These are phyloP conservation scores for Hypotaenidia philippensis DNA, from an alignment of 2,797 vertebrate genomes.

Conservation along the genomic window DNA sequence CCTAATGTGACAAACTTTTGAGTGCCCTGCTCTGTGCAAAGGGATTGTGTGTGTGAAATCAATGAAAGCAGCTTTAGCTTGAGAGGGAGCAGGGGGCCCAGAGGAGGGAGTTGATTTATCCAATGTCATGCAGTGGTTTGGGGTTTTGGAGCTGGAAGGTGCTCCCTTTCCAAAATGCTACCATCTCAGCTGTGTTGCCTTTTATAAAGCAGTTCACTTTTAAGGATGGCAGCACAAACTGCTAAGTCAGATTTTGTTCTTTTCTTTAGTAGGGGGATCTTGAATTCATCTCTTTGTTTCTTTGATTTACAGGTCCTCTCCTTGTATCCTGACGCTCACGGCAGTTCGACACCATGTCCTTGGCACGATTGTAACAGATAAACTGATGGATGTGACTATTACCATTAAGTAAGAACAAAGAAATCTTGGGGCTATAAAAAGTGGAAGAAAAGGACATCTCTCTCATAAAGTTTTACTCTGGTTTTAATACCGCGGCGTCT, in stretches of 20 bases:
- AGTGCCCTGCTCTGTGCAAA: not conserved
- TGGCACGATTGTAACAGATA: conserved; percentile 94
- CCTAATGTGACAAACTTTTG: not conserved
- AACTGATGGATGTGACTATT: conserved; percentile 93
- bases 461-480: not conserved
- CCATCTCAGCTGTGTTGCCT: rapidly evolving
- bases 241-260: not conserved
- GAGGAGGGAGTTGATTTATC: not conserved
- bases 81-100: not conserved
- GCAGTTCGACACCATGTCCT: conserved; percentile 96
- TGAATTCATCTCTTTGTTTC: not conserved
- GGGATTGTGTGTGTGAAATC: not conserved
- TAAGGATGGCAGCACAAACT: not conserved
- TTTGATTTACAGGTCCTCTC: conserved; percentile 87
- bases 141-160: not conserved
- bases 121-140: not conserved
- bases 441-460: not conserved
- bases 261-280: not conserved
- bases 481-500: not conserved
- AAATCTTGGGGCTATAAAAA: not conserved
- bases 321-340: conserved; percentile 94
- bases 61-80: not conserved
- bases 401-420: conserved; percentile 92
- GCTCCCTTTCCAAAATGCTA: not conserved
- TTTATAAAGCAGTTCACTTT: not conserved